phyloP scores from a whole-genome alignment of 2,113 vertebrate species.

The Ptilonorhynchus violaceus region DNA sequence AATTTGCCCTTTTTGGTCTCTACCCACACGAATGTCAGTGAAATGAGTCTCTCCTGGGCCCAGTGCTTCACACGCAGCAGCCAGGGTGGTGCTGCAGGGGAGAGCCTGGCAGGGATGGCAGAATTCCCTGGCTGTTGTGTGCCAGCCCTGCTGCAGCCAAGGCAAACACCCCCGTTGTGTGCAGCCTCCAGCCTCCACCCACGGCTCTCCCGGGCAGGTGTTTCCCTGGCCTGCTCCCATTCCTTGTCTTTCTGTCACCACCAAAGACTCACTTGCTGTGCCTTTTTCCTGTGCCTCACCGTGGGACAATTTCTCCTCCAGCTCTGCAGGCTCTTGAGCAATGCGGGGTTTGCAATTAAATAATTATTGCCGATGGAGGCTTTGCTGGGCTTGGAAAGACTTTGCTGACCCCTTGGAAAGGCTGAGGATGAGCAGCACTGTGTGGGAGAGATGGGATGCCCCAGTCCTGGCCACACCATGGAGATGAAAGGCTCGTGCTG shows the following conservation, averaged over 20 bases:
- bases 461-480: background rate
- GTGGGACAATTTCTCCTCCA: background rate
- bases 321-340: background rate
- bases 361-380: background rate
- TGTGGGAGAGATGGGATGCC: background rate
- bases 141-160: background rate
- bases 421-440: background rate
- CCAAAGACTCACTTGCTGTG: background rate
- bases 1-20: background rate
- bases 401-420: background rate
- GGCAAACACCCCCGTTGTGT: background rate
- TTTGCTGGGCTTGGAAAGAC: background rate
- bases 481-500: background rate
- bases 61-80: background rate
- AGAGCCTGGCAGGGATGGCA: background rate
- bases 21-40: background rate
- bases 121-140: background rate
- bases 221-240: background rate
- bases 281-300: background rate
- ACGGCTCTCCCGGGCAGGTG: accelerated
- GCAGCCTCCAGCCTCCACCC: background rate
- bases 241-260: background rate
- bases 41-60: background rate
- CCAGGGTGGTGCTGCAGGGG: background rate
- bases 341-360: background rate